Conservation (phyloP, 2,113 vertebrate genomes). For the Chrysemys picta region DNA sequence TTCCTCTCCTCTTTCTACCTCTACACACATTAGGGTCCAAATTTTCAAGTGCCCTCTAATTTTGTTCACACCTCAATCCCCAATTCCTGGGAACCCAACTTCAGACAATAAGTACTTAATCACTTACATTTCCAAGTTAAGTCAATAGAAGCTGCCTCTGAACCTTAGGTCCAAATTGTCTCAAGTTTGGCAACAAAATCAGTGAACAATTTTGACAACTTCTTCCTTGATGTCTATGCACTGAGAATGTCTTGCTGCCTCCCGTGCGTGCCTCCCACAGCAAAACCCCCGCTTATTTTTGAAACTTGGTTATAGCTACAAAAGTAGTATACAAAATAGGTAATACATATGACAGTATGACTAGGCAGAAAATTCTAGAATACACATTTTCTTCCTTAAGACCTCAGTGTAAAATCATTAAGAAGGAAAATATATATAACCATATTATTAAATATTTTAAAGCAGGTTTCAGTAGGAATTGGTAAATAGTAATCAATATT, state of each 20-base stretch:
- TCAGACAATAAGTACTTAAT: not conserved
- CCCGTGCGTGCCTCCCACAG: too few relatives aligned
- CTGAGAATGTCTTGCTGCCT: not conserved
- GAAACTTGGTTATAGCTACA: not conserved
- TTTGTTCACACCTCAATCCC: not conserved
- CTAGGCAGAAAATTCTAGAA: not conserved
- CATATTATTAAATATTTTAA: not conserved
- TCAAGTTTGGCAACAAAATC: not conserved
- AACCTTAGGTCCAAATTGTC: not conserved
- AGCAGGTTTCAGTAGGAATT: not conserved
- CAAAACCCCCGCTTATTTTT: not conserved
- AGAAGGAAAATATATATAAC: not conserved
- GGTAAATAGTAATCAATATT: conserved; percentile 9
- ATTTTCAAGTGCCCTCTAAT: not conserved
- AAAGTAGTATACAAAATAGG: not conserved
- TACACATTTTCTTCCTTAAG: not conserved
- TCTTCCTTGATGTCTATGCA: not conserved
- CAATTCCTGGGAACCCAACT: not conserved
- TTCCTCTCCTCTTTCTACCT: not conserved
- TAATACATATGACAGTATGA: not conserved
- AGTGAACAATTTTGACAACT: not conserved
- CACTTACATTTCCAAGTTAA: not conserved
- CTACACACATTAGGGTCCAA: not conserved
- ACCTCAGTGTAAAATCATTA: not conserved
- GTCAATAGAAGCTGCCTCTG: not conserved